A percentile compares a stretch with the other conserved stretches of the same genome.
These are phyloP conservation scores for Hypotaenidia okinawae DNA, from an alignment of 2,797 vertebrate genomes.

Conservation along the genomic window DNA sequence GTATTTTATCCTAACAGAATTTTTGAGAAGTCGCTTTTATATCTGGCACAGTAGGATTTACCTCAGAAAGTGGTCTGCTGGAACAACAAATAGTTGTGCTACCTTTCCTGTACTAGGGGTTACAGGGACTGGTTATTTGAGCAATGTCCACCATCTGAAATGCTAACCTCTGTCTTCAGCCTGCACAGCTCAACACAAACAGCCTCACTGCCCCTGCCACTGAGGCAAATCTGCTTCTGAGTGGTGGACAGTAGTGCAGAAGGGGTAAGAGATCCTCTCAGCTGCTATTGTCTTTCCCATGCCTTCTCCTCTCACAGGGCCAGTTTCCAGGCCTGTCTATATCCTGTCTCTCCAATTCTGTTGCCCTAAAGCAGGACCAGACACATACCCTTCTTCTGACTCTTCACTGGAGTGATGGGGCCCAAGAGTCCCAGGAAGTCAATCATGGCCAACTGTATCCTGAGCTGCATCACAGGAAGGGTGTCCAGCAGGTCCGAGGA, in stretches of 20 bases:
- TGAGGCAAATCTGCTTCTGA: neutral
- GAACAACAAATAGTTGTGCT: neutral
- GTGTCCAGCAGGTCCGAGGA: neutral
- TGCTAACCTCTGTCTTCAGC: neutral
- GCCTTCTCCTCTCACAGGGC: neutral
- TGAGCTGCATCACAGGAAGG: accelerated
- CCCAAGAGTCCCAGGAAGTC: neutral
- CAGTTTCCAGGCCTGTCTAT: neutral
- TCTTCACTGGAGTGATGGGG: neutral
- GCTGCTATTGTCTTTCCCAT: neutral
- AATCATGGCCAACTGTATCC: accelerated
- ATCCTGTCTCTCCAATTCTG: neutral
- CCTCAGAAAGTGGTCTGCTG: neutral
- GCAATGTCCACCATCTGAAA: neutral
- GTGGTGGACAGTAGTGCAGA: neutral
- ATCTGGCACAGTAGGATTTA: neutral
- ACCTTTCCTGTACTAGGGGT: neutral
- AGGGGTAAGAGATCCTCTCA: neutral
- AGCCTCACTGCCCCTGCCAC: neutral
- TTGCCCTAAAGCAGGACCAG: neutral
- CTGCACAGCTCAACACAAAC: neutral
- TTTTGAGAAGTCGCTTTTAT: neutral
- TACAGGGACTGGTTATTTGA: neutral
- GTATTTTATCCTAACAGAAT: neutral
- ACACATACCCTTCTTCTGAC: neutral